Evolutionary conservation across 2,888 invertebrate species (phyloP).

Genomic region (Meliscaeva auricollis): DNA sequence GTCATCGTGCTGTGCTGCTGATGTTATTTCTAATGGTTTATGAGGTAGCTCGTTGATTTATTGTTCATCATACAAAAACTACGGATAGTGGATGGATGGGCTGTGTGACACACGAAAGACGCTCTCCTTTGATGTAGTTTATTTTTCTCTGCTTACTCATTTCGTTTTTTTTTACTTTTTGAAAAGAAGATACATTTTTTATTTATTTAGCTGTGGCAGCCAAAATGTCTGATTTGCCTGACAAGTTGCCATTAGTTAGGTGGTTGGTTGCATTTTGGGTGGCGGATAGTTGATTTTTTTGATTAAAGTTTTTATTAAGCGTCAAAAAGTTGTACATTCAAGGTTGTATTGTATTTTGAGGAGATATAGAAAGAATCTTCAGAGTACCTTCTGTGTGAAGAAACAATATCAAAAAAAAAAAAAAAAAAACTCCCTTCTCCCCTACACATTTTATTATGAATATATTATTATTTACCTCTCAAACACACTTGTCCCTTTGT

Average conservation of each 20-base stretch:
- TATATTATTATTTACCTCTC: no score
- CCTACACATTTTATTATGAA: no score
- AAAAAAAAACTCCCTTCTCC: no score
- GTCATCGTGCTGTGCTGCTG: slow-evolving; percentile 45
- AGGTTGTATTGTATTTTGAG: not conserved
- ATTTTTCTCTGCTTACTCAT: slow-evolving; percentile 14
- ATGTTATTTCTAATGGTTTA: slow-evolving; percentile 49
- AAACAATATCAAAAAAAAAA: no score
- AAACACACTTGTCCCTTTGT: no score
- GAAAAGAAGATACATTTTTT: slow-evolving; percentile 18
- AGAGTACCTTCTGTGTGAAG: not conserved
- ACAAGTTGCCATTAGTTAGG: slow-evolving; percentile 27
- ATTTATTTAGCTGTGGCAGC: slow-evolving; percentile 16
- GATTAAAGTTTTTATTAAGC: not conserved
- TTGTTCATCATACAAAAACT: slow-evolving; percentile 49
- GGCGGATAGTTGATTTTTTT: not conserved
- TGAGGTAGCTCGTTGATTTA: slow-evolving; percentile 56
- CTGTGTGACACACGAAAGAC: slow-evolving; percentile 46
- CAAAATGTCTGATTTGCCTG: slow-evolving; percentile 53
- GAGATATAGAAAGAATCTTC: no score
- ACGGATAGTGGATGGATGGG: slow-evolving; percentile 7
- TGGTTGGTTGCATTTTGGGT: slow-evolving; percentile 17
- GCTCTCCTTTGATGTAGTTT: slow-evolving; percentile 60
- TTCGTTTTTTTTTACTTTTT: slow-evolving; percentile 30
- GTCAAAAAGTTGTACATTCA: not conserved